Evolutionary conservation across 2,113 vertebrate species (phyloP).

Genomic region (Tragelaphus strepsiceros): DNA sequence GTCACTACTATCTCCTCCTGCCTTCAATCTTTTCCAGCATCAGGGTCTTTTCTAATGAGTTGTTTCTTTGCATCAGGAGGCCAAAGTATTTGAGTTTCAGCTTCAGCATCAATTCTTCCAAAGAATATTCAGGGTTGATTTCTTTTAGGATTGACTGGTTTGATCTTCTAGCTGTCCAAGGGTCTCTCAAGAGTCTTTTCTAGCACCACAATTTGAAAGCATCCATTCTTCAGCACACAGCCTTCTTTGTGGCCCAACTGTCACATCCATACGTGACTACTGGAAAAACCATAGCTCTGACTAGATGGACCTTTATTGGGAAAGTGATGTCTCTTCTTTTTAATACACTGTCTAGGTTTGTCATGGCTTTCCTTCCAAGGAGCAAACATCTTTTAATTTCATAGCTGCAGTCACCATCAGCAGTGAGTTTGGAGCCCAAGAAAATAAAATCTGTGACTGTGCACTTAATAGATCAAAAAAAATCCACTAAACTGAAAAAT

Average conservation of each 20-base stretch:
- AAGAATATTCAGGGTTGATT: not conserved
- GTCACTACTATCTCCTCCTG: not conserved
- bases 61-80: not conserved
- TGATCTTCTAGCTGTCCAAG: not conserved
- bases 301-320: not conserved
- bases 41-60: not conserved
- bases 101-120: not conserved
- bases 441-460: not conserved
- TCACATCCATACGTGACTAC: not conserved
- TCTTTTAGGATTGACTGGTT: not conserved
- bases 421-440: not conserved
- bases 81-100: not conserved
- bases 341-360: not conserved
- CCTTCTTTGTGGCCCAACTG: not conserved
- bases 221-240: not conserved
- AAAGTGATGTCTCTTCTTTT: not conserved
- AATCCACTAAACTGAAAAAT: not conserved
- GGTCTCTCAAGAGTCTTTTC: not conserved
- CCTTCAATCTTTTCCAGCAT: not conserved
- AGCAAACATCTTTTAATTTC: not conserved
- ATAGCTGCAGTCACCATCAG: not conserved
- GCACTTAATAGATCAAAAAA: not conserved
- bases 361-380: not conserved
- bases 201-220: not conserved
- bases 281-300: not conserved